phyloP scores from a whole-genome alignment of 2,797 vertebrate genomes.

The Furcifer pardalis region DNA sequence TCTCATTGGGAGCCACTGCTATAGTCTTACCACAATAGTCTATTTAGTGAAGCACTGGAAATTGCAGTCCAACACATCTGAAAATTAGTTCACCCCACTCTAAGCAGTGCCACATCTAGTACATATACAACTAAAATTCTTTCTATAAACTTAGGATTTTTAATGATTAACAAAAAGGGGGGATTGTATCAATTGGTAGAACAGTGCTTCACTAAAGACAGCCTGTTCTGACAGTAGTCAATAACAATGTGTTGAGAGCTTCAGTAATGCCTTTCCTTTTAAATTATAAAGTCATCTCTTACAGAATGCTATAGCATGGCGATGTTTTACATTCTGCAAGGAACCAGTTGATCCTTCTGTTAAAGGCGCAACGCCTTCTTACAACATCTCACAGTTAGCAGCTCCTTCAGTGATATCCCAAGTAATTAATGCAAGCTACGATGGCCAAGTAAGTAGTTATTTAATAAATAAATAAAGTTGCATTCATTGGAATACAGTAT shows the following conservation, averaged over 20 bases:
- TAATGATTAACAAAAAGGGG: background rate
- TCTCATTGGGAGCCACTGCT: too few relatives aligned
- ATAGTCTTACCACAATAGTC: background rate
- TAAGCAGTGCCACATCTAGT: background rate
- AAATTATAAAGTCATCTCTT: slow-evolving; percentile 6
- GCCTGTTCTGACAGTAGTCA: background rate
- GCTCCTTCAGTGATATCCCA: slow-evolving; percentile 90
- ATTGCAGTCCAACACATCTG: background rate
- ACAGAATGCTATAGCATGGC: slow-evolving; percentile 91
- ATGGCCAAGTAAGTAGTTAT: slow-evolving; percentile 83
- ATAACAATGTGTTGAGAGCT: background rate
- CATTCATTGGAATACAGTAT: background rate
- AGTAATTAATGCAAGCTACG: slow-evolving; percentile 87
- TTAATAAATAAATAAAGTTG: background rate
- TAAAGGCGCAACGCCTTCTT: slow-evolving; percentile 68
- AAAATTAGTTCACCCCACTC: background rate
- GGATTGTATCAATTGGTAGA: background rate
- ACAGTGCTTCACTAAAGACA: background rate
- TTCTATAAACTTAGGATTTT: background rate
- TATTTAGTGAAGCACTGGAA: background rate
- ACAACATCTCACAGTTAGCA: slow-evolving; percentile 72
- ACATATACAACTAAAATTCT: background rate
- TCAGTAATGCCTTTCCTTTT: background rate
- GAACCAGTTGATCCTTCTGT: slow-evolving; percentile 75
- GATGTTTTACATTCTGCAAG: slow-evolving; percentile 92